Percentiles rank a stretch among this genome's conserved stretches.
phyloP scores from a whole-genome alignment of 2,113 vertebrate species.

The Xyliphius kryptos region DNA sequence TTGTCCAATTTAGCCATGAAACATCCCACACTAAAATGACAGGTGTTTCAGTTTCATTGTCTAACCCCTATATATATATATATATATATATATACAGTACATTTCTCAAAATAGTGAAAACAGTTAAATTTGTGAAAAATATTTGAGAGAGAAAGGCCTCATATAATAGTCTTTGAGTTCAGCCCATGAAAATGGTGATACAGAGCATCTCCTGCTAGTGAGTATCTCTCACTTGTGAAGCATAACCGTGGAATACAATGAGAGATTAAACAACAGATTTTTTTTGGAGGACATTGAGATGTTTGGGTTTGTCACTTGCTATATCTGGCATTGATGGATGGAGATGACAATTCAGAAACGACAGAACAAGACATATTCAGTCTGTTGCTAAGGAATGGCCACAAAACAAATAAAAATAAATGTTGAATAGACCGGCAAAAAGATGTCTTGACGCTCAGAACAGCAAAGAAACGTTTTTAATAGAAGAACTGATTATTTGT shows the following conservation, averaged over 20 bases:
- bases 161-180: too few species aligned
- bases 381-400: neutral
- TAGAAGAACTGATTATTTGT: neutral
- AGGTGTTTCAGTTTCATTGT: too few species aligned
- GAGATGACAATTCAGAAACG: neutral
- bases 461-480: neutral
- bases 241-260: neutral
- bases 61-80: too few species aligned
- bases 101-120: too few species aligned
- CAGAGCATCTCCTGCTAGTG: too few species aligned
- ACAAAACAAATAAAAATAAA: too few species aligned
- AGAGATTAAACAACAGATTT: neutral
- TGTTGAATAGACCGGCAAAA: neutral
- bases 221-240: neutral
- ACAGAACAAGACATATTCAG: neutral
- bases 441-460: neutral
- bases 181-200: too few species aligned
- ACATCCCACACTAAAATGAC: too few species aligned
- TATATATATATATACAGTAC: too few species aligned
- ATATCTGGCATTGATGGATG: conserved; percentile 10
- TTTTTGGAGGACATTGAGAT: conserved; percentile 6
- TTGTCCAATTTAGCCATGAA: too few species aligned
- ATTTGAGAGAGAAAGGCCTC: too few species aligned
- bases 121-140: too few species aligned
- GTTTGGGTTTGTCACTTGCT: conserved; percentile 7